A percentile compares a stretch with the other conserved stretches of the same genome.
Evolutionary conservation across 2,113 vertebrate species (phyloP).

Genomic region (Poecile atricapillus): DNA sequence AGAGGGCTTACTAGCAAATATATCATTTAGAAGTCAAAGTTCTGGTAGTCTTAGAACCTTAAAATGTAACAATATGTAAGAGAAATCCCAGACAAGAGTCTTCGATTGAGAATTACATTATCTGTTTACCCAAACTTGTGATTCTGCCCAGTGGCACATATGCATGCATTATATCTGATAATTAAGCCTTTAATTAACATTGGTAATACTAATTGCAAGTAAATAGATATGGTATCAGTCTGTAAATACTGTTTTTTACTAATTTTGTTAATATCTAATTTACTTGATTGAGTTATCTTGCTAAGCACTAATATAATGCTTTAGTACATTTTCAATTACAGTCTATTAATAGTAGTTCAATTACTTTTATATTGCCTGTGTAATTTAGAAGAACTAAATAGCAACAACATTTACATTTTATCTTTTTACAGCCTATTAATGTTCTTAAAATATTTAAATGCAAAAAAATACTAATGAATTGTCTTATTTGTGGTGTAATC

Average conservation of each 20-base stretch:
- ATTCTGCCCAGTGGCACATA: not conserved
- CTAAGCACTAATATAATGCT: conserved; percentile 34
- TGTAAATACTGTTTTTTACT: conserved; percentile 19
- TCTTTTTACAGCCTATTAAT: not conserved
- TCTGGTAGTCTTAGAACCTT: not conserved
- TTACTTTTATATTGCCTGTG: conserved; percentile 22
- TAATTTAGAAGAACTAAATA: conserved; percentile 36
- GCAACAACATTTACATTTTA: not conserved
- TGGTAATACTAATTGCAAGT: not conserved
- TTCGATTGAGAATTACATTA: not conserved
- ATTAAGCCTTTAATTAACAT: conserved; percentile 35
- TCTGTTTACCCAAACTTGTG: not conserved
- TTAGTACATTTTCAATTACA: not conserved
- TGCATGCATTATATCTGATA: not conserved
- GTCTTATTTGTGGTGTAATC: not conserved
- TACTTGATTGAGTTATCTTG: not conserved
- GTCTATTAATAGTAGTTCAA: conserved; percentile 37
- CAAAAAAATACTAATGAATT: not conserved
- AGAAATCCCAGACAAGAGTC: not conserved
- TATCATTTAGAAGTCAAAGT: not conserved
- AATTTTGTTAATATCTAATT: conserved; percentile 30
- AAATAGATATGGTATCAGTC: not conserved
- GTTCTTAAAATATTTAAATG: not conserved
- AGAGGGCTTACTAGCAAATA: not conserved
- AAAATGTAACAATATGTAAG: not conserved